phyloP scores from a whole-genome alignment of 2,797 vertebrate species.

The Rhabdomys pumilio region DNA sequence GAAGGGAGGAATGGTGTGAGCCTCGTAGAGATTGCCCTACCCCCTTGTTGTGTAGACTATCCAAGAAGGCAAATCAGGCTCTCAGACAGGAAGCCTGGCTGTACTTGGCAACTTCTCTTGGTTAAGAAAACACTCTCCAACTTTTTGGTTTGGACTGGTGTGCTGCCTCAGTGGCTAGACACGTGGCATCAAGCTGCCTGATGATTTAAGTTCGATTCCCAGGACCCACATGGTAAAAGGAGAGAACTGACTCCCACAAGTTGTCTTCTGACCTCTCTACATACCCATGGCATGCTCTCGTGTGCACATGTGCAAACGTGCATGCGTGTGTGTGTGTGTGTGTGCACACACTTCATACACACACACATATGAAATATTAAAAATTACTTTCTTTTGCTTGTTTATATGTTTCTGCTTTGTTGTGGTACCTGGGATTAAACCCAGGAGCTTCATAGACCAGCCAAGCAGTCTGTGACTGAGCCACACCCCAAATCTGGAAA shows the following conservation, averaged over 20 bases:
- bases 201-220: neutral
- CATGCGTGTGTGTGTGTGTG: too few species aligned
- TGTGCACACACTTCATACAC: neutral
- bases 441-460: neutral
- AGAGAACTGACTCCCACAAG: neutral
- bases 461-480: neutral
- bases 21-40: slow-evolving; percentile 52
- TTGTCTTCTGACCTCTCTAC: neutral
- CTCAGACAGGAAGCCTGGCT: slow-evolving; percentile 74
- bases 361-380: neutral
- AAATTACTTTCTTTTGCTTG: neutral
- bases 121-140: slow-evolving; percentile 70
- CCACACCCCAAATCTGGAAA: neutral
- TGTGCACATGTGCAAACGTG: neutral
- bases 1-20: slow-evolving; percentile 18
- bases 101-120: slow-evolving; percentile 76
- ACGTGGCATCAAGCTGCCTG: neutral
- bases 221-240: neutral
- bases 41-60: slow-evolving; percentile 19
- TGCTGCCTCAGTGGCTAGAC: neutral
- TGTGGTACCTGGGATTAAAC: neutral
- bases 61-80: slow-evolving; percentile 71
- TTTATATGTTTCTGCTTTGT: neutral
- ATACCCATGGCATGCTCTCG: too few species aligned
- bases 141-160: neutral